Evolutionary conservation across 2,888 invertebrate genomes (phyloP), one percentile per base, ranked within the genome.

Genomic region (Linnaemya tessellans): DNA sequence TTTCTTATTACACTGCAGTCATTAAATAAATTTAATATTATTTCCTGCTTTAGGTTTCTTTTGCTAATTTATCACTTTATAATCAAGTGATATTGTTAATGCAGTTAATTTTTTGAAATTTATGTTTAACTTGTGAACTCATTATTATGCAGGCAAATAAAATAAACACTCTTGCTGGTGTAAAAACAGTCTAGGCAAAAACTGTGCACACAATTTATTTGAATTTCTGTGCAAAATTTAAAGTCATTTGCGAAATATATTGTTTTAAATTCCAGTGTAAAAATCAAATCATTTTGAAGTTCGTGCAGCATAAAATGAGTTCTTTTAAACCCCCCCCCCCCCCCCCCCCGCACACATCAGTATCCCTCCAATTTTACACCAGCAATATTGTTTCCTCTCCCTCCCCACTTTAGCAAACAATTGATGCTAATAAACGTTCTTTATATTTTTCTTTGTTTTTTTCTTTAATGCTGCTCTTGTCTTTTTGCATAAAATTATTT

Each of bases 111-210:
- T 78, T 71, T 30, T 60, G 0, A 56, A 81, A 84, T 84, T 84
- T 84, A 84, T 84, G 84, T 81, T 84, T 84, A 46, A 80, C 80
- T 84, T 71, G 54, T 80, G 80, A 84, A 84, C 81, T 70, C 73
- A 81, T 84, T 62, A 84, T 74, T 84, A 81, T 84, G 84, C 73
- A 78, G 54, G 46, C 56, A 62, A 77, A 80, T 58, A 81, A 54
- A 81, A 54, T 43, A 54, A 71, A 62, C 35, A 54, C 62, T 54
- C 62, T 10, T 11, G 43, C 25, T 13, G 4, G 10, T n/a, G n/a
- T n/a, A n/a, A 8, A 49, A 54, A 3, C 18, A 30, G 46, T 35
- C 13, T 68, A 9, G 5, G 1, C 3, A 41, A 22, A 25, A 4
- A 80, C 80, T 58, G 80, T 80, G 80, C 25, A 35, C 0, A 13